phyloP scores from a whole-genome alignment of 2,888 invertebrate species.

The Teleogryllus oceanicus region DNA sequence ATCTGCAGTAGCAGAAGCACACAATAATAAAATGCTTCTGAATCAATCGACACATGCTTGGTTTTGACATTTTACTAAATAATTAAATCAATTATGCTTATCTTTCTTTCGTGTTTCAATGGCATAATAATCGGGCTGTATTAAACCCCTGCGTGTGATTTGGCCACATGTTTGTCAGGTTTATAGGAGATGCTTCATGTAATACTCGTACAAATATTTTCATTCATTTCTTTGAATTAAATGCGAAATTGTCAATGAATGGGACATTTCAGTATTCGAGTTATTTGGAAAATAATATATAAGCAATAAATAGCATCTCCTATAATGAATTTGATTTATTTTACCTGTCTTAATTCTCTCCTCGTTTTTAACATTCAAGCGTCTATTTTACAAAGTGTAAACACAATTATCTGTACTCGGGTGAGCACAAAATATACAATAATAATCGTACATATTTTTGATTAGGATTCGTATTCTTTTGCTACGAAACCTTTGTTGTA shows the following conservation, averaged over 20 bases:
- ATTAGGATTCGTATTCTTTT: constrained; percentile 24
- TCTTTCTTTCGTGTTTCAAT: constrained; percentile 26
- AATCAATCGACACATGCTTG: background rate
- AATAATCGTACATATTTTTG: constrained; percentile 32
- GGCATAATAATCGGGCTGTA: constrained; percentile 35
- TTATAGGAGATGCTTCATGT: constrained; percentile 5
- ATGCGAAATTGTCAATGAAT: background rate
- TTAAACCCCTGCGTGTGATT: background rate
- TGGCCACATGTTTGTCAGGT: background rate
- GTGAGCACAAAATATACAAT: constrained; percentile 36
- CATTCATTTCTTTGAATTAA: background rate
- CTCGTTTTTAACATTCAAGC: constrained; percentile 37
- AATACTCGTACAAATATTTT: background rate
- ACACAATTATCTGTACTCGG: constrained; percentile 34
- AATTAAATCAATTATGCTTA: constrained; percentile 9
- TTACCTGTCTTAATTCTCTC: constrained; percentile 22
- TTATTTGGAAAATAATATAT: constrained; percentile 33
- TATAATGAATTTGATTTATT: constrained; percentile 29
- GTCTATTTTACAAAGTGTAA: constrained; percentile 38
- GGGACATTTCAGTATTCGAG: constrained; percentile 28
- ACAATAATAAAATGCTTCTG: background rate
- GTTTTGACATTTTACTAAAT: background rate
- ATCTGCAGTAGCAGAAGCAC: constrained; percentile 1
- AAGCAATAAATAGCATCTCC: constrained; percentile 32
- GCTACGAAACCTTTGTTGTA: constrained; percentile 42